Percentiles rank a stretch among this genome's conserved stretches.
Conservation (phyloP, 1,140 invertebrate genomes). For the Hyles euphorbiae region DNA sequence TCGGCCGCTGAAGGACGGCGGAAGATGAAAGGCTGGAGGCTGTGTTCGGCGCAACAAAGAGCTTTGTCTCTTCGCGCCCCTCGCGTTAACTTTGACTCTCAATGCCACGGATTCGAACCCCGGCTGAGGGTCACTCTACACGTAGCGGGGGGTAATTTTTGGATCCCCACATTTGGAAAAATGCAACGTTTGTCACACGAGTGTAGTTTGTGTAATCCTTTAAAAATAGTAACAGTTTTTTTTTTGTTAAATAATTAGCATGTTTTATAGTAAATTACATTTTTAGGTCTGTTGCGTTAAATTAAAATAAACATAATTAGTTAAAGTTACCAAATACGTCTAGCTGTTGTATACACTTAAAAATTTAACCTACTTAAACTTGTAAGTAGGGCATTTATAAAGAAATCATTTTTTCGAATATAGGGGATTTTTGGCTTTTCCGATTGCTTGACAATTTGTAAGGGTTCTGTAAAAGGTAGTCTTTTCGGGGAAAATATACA, state of each 20-base stretch:
- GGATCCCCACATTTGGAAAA: neutral
- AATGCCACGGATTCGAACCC: neutral
- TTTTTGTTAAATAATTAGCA: too few relatives aligned
- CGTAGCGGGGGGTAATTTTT: neutral
- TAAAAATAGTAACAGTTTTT: too few relatives aligned
- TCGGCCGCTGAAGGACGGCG: conserved; percentile 23
- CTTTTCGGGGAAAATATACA: too few relatives aligned
- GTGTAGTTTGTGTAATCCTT: too few relatives aligned
- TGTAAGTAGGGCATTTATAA: neutral
- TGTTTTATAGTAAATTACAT: too few relatives aligned
- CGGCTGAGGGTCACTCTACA: neutral
- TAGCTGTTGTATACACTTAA: neutral
- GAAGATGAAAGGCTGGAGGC: conserved; percentile 38
- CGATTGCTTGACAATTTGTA: too few relatives aligned
- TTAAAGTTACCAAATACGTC: neutral
- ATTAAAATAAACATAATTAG: too few relatives aligned
- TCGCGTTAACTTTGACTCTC: conserved; percentile 26
- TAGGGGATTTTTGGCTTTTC: too few relatives aligned
- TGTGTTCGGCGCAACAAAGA: conserved; percentile 37
- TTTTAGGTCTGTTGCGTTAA: too few relatives aligned
- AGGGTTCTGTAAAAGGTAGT: too few relatives aligned
- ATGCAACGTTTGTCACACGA: too few relatives aligned
- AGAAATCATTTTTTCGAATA: too few relatives aligned
- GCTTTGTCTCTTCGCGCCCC: conserved; percentile 34
- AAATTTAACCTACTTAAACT: neutral